These are phyloP conservation scores for Daktulosphaira vitifoliae DNA, from an alignment of 1,140 invertebrate genomes.

Conservation along the genomic window DNA sequence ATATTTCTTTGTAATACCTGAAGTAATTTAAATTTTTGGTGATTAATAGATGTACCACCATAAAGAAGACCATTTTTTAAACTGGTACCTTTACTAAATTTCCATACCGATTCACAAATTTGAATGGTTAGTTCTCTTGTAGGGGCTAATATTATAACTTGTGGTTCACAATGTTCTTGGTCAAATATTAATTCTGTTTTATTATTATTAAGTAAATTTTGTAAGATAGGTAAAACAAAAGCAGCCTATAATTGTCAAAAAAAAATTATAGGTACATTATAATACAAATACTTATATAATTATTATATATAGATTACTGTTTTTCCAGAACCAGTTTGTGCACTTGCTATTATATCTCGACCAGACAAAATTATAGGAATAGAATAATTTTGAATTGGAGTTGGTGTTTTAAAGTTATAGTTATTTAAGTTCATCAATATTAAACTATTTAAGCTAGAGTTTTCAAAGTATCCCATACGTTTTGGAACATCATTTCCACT, in stretches of 20 bases:
- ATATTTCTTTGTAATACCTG: not conserved
- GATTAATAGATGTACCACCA: conserved; percentile 63
- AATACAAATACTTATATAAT: not conserved
- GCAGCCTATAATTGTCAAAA: conserved; percentile 54
- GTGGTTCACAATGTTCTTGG: conserved; percentile 16
- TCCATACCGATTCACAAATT: conserved; percentile 74
- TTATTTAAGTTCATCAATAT: conserved; percentile 69
- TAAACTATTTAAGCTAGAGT: conserved; percentile 55
- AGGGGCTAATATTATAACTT: conserved; percentile 50
- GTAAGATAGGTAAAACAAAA: conserved; percentile 83
- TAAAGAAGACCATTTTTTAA: conserved; percentile 67
- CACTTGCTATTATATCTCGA: conserved; percentile 91
- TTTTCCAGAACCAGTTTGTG: conserved; percentile 96
- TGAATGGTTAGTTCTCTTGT: conserved; percentile 85
- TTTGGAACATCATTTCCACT: conserved; percentile 57
- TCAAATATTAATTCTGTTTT: not conserved
- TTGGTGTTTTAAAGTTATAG: conserved; percentile 75
- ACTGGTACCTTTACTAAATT: conserved; percentile 69
- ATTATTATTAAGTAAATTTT: conserved; percentile 46
- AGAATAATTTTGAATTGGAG: conserved; percentile 85
- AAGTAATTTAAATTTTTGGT: conserved; percentile 17
- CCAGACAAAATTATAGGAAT: conserved; percentile 71
- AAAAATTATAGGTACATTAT: not conserved
- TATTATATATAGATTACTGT: conserved; percentile 49
- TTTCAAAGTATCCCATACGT: conserved; percentile 60